phyloP scores from a whole-genome alignment of 2,888 invertebrate genomes.

The Epirrhoe alternata region DNA sequence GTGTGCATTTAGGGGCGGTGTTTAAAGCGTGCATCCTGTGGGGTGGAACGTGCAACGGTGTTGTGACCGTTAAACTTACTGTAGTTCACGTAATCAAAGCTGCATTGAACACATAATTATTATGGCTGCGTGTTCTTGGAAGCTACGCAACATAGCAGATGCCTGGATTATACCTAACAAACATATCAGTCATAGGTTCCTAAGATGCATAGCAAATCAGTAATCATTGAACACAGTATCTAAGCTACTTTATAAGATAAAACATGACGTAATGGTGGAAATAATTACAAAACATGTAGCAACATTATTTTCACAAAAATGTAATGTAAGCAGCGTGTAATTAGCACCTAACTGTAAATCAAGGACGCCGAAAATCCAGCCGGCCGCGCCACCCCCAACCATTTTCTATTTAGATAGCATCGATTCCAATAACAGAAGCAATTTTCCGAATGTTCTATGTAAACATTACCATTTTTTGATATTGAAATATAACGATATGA shows the following conservation, averaged over 20 bases:
- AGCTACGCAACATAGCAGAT: slow-evolving; percentile 12
- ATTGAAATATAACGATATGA: background rate
- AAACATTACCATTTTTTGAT: slow-evolving; percentile 20
- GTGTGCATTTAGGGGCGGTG: slow-evolving; percentile 56
- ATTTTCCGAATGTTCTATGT: slow-evolving; percentile 45
- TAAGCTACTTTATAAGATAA: no score
- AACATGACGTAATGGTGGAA: no score
- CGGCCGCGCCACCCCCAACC: slow-evolving; percentile 46
- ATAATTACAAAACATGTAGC: no score
- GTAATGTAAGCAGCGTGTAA: background rate
- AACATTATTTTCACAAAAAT: background rate
- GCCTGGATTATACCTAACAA: slow-evolving; percentile 27
- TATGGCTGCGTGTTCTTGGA: slow-evolving; percentile 19
- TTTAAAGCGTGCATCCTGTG: slow-evolving; percentile 46
- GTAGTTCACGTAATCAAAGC: slow-evolving; percentile 35
- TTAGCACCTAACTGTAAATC: slow-evolving; percentile 28
- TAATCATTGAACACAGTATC: background rate
- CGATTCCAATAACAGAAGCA: slow-evolving; percentile 56
- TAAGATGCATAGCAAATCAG: background rate
- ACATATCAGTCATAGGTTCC: background rate
- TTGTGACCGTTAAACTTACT: slow-evolving; percentile 52
- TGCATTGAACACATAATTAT: slow-evolving; percentile 29
- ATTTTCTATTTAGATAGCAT: slow-evolving; percentile 55
- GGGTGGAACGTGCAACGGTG: slow-evolving; percentile 45
- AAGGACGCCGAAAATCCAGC: slow-evolving; percentile 47